Base-by-base conservation (phyloP, 2,888 invertebrate species). In the Drosophila flavopinicola region DNA sequence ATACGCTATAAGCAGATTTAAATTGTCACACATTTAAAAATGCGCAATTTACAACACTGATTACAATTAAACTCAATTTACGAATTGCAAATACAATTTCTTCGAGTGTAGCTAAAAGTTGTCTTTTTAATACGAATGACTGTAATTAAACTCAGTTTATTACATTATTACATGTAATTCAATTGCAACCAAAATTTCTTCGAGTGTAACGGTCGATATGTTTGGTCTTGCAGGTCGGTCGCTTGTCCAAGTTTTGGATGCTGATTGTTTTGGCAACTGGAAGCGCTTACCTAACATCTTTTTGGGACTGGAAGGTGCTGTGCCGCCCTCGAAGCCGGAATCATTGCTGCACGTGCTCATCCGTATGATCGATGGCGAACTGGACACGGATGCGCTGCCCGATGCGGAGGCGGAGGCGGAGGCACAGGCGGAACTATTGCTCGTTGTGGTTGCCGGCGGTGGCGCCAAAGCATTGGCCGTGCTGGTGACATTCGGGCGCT, bases 331-430 rank as follows among this genome's bases (percentile, higher is more conserved):
- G 91, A 96, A 96, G 75, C 96, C 96, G 59, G 96, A 96, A 92
- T 96, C 96, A 91, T 95, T 95, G 83, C 96, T 96, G 85, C 95
- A 95, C 66, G 95, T 96, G 87, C 94, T 92, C 91, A 93, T 92
- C 83, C 93, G 93, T 76, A 93, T 93, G 42, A 90, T 89, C 11
- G 90, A 75, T n/a, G 88, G 88, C 17, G 85, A 88, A 24, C 72
- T 61, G 38, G 79, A 71, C 27, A 66, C 54, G 6, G 70, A 72
- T 0, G 33, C 37, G 6, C 30, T 25, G 29, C 53, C 56, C 48
- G 67, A 37, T 6, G 51, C 42, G 7, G n/a, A 20, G 20, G 68
- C 54, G 39, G 71, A 44, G 5, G 59, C 38, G 4, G 59, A 48
- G 1, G 44, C 38, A 15, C 51, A 58, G 27, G 54, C 53, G 9